Evolutionary conservation across 2,888 invertebrate species (phyloP), one percentile per base, ranked within the genome.

Genomic region (Pollenia labialis): DNA sequence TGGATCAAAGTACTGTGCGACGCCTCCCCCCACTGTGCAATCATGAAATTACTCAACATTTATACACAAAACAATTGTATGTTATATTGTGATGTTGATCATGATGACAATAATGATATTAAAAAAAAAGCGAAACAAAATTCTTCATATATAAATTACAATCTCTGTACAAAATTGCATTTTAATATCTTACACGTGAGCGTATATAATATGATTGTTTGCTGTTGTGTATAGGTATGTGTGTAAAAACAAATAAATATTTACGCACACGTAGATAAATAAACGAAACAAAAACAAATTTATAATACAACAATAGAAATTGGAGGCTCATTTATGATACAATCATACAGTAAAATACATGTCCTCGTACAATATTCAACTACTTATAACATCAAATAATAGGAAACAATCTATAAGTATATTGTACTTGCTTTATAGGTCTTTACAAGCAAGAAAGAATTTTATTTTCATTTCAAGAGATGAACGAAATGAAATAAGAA

Each of bases 171-270:
- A 42, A 81, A 81, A 85, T 81, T 81, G 69, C 76, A 81, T 72
- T 85, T 81, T 81, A 85, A 81, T 85, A 85, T 85, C 71, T 50
- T 71, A 76, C 66, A 71, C 64, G 85, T 58, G 74, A 74, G 48
- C 32, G 56, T 50, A 54, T 42, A 44, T 54, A 11, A 58, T 23
- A 74, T 3, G 12, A 10, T 12, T 32, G 8, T 58, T 10, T 40
- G 32, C 8, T 58, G 23, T 11, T 32, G 32, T 32, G 6, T 32
- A 32, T 32, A 56, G 6, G n/a, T n/a, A 16, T 12, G 7, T 74
- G 46, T 16, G 46, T 60, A 11, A n/a, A 16, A 14, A 75, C 32
- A 40, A 8, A 60, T 7, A 60, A n/a, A 23, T 50, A 60, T 62
- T 58, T 46, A 16, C n/a, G 44, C 66, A 46, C 40, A 68, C 58